Base-by-base conservation (phyloP, 2,888 invertebrate species). In the Tachina fera region DNA sequence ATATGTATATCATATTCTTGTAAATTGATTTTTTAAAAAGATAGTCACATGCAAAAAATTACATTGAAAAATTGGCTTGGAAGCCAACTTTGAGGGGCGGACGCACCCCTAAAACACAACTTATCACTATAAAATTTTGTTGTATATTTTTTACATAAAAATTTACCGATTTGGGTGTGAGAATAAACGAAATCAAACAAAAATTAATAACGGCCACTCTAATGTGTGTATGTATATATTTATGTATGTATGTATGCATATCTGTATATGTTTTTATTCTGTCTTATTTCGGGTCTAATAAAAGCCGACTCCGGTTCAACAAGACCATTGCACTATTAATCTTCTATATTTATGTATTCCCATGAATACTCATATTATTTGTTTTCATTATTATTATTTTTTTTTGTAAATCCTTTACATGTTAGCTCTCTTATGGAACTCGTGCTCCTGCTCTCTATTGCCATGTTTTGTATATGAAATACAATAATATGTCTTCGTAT, bases 301-400 rank as follows among this genome's bases (percentile, higher is more conserved):
- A 82, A 71, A 76, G 79, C 83, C 82, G 87, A 88, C 85, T 87
- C 88, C 88, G 87, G 88, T 88, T 88, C 88, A 87, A 88, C 88
- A 87, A 87, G 87, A 85, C 82, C 83, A 86, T 56, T 79, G 82
- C 79, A 80, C 86, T 84, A 71, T 77, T 81, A 67, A 71, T 72
- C 74, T 72, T 19, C 56, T 72, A 51, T 67, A 74, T 77, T 68
- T 77, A 74, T 81, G 67, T 82, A 53, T 72, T 61, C 63, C 16
- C 78, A 49, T 79, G 49, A 70, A 61, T 60, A 43, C 53, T 79
- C 6, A 51, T 76, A 47, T 56, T 83, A 51, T 61, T 76, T 76
- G 65, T 79, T 60, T 82, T 45, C 11, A 63, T 58, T 22, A 47
- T 53, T 56, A 13, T 70, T 71, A 39, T 78, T 22, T 22, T 14